Conservation (phyloP, 2,888 invertebrate genomes). For the Biston betularia region DNA sequence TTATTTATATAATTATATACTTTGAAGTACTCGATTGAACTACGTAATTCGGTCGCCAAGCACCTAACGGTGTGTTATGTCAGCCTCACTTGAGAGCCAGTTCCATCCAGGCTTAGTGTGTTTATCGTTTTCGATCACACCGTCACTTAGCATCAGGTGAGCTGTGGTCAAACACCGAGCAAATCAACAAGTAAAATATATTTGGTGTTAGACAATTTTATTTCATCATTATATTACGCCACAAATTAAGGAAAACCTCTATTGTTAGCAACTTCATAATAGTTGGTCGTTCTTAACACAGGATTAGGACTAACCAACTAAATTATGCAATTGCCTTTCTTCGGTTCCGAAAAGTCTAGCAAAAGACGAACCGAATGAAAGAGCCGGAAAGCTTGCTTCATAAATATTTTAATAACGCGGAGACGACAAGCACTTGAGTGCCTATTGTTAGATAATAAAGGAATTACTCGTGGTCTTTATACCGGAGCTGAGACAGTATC, state of each 20-base stretch:
- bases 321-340: constrained; percentile 46
- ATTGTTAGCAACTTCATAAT: constrained; percentile 20
- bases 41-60: no score
- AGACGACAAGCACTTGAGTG: constrained; percentile 46
- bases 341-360: constrained; percentile 46
- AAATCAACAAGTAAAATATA: not conserved
- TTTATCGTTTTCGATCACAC: no score
- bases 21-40: no score
- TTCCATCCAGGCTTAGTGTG: no score
- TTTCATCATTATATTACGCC: not conserved
- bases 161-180: no score
- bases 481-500: constrained; percentile 10
- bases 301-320: constrained; percentile 33
- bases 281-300: constrained; percentile 25
- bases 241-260: constrained; percentile 3
- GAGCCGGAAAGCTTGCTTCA: constrained; percentile 46
- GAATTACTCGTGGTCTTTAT: constrained; percentile 48
- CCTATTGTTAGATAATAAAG: constrained; percentile 51
- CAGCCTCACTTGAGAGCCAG: no score
- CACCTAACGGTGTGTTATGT: no score
- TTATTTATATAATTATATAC: no score
- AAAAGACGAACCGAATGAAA: constrained; percentile 49
- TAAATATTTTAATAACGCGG: constrained; percentile 54
- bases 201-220: not conserved
- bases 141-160: no score